Evolutionary conservation across 2,113 vertebrate genomes (phyloP), one percentile per base, ranked within the genome.

Genomic region (Numenius arquata): DNA sequence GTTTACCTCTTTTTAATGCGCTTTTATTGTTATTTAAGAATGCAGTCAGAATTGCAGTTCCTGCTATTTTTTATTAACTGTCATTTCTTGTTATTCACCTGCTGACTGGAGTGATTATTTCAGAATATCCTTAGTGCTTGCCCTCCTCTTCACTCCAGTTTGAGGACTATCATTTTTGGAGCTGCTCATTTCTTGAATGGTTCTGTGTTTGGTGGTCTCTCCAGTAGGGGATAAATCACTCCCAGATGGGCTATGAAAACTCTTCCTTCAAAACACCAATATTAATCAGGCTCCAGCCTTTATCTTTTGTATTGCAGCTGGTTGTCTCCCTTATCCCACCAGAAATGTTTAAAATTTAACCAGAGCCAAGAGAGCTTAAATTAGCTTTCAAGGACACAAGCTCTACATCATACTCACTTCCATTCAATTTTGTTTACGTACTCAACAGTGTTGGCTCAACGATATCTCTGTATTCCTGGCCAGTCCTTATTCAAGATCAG

Each of bases 311-410:
- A 62, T 66, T 92, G 71, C 38, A 25, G 86, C 67, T 88, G 48
- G 50, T 97, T 91, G 58, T 88, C 83, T 92, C 62, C 73, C 38
- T 88, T 92, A 85, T 92, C 77, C 90, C 91, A 94, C 65, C 83
- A 95, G 77, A 67, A 85, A 94, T 63, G 45, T 87, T 78, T 80
- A 70, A 82, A 91, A 82, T 55, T 76, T 80, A 89, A 34, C 34
- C 66, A 80, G 67, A 81, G 76, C 62, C 79, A 80, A 76, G 84
- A 93, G 72, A 89, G 38, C 61, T 93, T 91, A 94, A 94, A 96
- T 95, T 94, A 96, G 91, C 96, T 97, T 91, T 93, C 94, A 95
- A 93, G 94, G 93, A 95, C 91, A 73, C 34, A 78, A 80, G 59
- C 61, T 81, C 83, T 77, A 32, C 65, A 84, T 90, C 67, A 25